These are phyloP conservation scores for Gallinago nigripennis DNA, from an alignment of 2,797 vertebrate species.

Conservation along the genomic window DNA sequence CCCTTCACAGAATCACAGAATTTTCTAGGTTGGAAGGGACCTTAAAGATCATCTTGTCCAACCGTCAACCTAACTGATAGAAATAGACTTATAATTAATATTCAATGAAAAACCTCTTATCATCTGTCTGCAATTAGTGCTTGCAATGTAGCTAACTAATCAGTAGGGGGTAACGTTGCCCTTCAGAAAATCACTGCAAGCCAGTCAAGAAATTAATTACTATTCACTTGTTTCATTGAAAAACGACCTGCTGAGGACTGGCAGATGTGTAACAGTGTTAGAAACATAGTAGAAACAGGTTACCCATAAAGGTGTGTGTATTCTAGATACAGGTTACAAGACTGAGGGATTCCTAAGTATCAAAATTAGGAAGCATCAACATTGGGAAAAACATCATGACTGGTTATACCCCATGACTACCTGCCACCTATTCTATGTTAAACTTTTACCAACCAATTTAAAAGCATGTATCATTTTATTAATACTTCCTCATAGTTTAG, in stretches of 20 bases:
- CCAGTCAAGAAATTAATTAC: neutral
- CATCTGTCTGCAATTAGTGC: neutral
- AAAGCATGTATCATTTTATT: neutral
- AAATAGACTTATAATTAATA: neutral
- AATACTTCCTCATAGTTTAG: neutral
- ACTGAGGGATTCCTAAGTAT: neutral
- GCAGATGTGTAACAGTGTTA: neutral
- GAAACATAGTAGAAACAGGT: neutral
- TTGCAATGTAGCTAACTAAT: neutral
- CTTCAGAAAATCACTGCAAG: neutral
- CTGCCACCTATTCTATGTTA: neutral
- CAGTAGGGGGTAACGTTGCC: constrained; percentile 8
- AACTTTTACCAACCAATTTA: neutral
- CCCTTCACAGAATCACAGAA: too few species aligned
- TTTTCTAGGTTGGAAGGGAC: too few species aligned
- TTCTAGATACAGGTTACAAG: neutral
- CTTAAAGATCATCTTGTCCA: too few species aligned
- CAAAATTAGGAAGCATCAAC: neutral
- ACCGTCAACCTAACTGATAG: too few species aligned
- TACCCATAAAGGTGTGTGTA: rapidly evolving
- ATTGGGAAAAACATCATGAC: neutral
- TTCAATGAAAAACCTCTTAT: neutral
- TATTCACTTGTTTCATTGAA: neutral
- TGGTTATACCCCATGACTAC: neutral
- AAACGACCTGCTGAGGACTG: neutral